Base-by-base conservation (phyloP, 1,140 invertebrate genomes). In the Mycetomoellerius zeteki region DNA sequence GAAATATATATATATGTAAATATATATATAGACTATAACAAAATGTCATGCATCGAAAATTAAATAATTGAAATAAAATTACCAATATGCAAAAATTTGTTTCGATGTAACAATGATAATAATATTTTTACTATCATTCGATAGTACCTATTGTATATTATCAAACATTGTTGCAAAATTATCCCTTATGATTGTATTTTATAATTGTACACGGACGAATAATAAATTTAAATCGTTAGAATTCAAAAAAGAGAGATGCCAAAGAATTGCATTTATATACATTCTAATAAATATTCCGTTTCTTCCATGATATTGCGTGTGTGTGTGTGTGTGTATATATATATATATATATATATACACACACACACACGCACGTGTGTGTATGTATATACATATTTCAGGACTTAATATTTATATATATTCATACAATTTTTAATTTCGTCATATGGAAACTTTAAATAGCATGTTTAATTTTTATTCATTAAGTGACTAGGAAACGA, bases 191-290 rank as follows among this genome's bases (percentile, higher is more conserved):
- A 71, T 37, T 37, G 69, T 69, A 47, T 69, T 54, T 81, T 69
- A 69, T 19, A 54, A 71, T 37, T 69, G 10, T 67, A 47, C n/a
- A 71, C 30, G 21, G 21, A 60, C 3, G 33, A 77, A 62, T 24
- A 43, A 67, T 54, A 69, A 69, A 81, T 54, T 43, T 43, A 77
- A 43, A 77, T 71, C n/a, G 24, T 71, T 43, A 6, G 24, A 47
- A 84, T 73, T 27, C 37, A 30, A 82, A 37, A 24, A 37, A 19
- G 52, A 89, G 88, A 92, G 93, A 37, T 43, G 91, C 93, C 93
- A 94, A 94, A 94, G 94, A 94, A 91, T 93, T 91, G 93, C 93
- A 94, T 94, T 94, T 94, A 94, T 90, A 89, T 88, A 90, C 64
- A 90, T 89, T 85, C 76, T 75, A 90, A 76, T 64, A 67, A 76